Conservation (phyloP, 2,888 invertebrate genomes). For the Stenolophus ochropezus region DNA sequence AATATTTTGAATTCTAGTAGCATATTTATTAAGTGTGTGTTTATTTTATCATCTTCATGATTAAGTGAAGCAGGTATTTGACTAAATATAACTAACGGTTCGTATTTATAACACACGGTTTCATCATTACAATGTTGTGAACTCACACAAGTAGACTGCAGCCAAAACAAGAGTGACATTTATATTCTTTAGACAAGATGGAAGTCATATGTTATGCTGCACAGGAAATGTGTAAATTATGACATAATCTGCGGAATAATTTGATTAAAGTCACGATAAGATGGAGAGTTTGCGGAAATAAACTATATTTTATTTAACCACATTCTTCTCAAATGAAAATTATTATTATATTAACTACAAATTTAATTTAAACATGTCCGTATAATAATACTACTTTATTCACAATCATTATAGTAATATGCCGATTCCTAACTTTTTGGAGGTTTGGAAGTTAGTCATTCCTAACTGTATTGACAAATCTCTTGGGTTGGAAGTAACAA, state of each 20-base stretch:
- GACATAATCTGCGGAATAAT: neutral
- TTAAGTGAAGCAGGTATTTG: conserved; percentile 22
- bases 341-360: too few species aligned
- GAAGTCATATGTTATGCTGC: neutral
- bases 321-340: too few species aligned
- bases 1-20: conserved; percentile 22
- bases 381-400: too few species aligned
- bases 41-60: conserved; percentile 23
- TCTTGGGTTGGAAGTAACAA: too few species aligned
- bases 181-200: neutral
- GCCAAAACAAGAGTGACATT: neutral
- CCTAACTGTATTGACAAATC: too few species aligned
- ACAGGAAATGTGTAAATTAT: neutral
- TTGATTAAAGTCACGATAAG: neutral
- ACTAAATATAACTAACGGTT: conserved; percentile 32
- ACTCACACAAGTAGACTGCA: neutral
- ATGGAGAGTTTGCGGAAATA: neutral
- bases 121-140: neutral
- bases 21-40: conserved; percentile 27
- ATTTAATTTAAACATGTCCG: too few species aligned
- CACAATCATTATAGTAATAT: too few species aligned
- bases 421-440: too few species aligned
- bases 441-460: too few species aligned
- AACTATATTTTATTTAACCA: neutral
- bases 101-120: neutral